Evolutionary conservation across 2,113 vertebrate species (phyloP).

Genomic region (Athene noctua): DNA sequence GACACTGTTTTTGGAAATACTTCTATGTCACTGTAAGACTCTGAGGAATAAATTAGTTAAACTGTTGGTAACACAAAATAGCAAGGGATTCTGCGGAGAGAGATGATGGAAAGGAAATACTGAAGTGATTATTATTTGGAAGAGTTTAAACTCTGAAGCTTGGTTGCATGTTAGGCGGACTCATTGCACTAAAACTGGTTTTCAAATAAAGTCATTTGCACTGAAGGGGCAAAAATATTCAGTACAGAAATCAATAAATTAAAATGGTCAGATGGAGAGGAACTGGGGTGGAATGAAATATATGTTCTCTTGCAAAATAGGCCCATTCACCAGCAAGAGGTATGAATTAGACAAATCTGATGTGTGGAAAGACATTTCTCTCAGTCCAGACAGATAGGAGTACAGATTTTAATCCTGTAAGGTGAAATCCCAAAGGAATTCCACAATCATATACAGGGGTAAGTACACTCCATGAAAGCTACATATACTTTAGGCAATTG

Average conservation of each 20-base stretch:
- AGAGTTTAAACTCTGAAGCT: neutral
- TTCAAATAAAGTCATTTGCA: neutral
- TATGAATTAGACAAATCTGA: neutral
- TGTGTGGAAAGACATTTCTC: neutral
- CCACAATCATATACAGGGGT: neutral
- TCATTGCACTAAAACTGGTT: neutral
- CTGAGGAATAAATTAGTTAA: conserved; percentile 69
- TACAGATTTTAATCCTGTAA: neutral
- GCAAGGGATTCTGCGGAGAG: conserved; percentile 47
- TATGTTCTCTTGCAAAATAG: neutral
- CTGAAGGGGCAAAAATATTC: neutral
- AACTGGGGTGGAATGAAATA: neutral
- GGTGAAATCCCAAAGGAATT: neutral
- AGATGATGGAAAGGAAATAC: conserved; percentile 57
- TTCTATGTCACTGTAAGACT: conserved; percentile 14
- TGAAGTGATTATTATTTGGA: conserved; percentile 53
- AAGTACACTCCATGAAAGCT: neutral
- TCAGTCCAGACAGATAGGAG: neutral
- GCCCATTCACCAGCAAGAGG: neutral
- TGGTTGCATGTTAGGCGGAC: neutral
- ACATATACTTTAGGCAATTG: neutral
- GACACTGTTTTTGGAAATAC: conserved; percentile 26
- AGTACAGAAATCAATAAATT: neutral
- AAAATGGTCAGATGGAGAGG: neutral
- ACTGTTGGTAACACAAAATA: conserved; percentile 50